Base-by-base conservation (phyloP, 2,113 vertebrate genomes). In the Prunella fulvescens region DNA sequence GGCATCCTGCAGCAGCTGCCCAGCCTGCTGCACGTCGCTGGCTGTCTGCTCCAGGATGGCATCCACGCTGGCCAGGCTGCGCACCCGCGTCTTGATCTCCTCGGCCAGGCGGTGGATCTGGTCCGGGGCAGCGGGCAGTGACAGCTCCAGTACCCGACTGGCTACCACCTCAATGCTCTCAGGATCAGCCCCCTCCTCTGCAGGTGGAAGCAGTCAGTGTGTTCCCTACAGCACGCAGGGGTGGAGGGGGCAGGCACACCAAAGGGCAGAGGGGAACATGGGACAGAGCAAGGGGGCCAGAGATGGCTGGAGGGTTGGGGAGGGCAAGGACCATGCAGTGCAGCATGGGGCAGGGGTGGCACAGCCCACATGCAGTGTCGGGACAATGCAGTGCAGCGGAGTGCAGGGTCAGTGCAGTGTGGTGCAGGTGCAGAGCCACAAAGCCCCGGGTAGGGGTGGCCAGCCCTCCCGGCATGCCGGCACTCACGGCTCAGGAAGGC, bases 101-200 rank as follows among this genome's bases (percentile, higher is more conserved):
- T 99, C 97, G 0, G 99, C 99, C 7, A 99, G 98, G 29, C 97
- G 98, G 80, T 97, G 98, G 95, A 99, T 99, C 97, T 99, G 99
- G 50, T 98, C 97, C 4, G 99, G 98, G 1, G 99, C 98, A 0
- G 99, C 99, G 0, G 99, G 99, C 82, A 99, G 99, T 26, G 99
- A 99, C 45, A 99, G 98, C 95, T 99, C 98, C 97, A 99, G 90
- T 60, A 99, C 99, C 1, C 97, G 98, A 87, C 98, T 99, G 3
- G 99, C 99, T 57, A 99, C 98, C 28, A 97, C 98, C 90, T 99
- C 99, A 44, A 99, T 99, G 96, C 99, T 99, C 95, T 99, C 99
- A 0, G 99, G 99, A 94, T 99, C 99, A 1, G 99, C 99, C 5
- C 99, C 99, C 74, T 99, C 99, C 97, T 99, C 99, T 99, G 96